Conservation (phyloP, 64 coral and sea anemone species). For the Stylophora pistillata region DNA sequence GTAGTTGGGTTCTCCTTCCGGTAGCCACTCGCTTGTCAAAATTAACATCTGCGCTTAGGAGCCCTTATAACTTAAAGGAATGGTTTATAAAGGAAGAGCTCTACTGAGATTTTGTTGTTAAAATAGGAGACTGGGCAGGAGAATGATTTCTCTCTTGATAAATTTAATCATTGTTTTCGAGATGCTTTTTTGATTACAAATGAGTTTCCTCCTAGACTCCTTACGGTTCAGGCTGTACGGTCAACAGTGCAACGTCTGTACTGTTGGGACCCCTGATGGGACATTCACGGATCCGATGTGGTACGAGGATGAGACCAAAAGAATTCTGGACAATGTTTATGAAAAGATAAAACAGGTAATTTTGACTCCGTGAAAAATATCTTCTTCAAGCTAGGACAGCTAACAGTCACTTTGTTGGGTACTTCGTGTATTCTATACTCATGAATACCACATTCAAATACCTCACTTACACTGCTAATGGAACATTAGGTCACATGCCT, state of each 20-base stretch:
- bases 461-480: too few species aligned
- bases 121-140: too few species aligned
- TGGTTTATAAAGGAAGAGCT: too few species aligned
- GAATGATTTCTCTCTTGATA: too few species aligned
- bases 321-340: constrained; percentile 14
- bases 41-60: too few species aligned
- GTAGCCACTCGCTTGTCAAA: too few species aligned
- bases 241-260: constrained; percentile 9
- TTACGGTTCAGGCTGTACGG: constrained; percentile 45
- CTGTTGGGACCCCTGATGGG: not conserved
- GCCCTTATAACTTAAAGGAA: too few species aligned
- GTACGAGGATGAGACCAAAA: constrained; percentile 35
- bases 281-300: constrained; percentile 1
- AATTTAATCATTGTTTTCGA: too few species aligned
- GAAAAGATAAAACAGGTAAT: constrained; percentile 49
- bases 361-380: not conserved
- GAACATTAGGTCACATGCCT: too few species aligned
- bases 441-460: too few species aligned
- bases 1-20: too few species aligned
- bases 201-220: not conserved
- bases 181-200: not conserved
- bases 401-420: not conserved
- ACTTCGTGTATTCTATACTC: not conserved
- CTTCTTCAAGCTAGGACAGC: not conserved
- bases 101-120: too few species aligned